Evolutionary conservation across 2,888 invertebrate species (phyloP).

Genomic region (Heliconius charithonia): DNA sequence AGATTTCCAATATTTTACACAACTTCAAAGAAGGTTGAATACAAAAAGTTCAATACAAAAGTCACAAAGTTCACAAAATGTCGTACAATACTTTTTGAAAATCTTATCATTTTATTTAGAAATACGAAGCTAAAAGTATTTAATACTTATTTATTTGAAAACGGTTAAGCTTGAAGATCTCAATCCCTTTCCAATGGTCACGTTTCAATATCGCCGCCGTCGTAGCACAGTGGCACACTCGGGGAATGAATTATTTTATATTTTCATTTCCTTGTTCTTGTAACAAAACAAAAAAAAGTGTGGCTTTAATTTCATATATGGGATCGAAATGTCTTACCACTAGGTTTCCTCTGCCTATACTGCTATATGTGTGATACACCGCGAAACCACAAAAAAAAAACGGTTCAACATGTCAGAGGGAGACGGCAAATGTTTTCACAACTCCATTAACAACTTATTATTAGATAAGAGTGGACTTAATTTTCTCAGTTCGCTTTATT

Average conservation of each 20-base stretch:
- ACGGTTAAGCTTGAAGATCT: neutral
- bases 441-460: conserved; percentile 19
- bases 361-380: neutral
- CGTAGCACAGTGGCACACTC: too few relatives aligned
- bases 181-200: conserved; percentile 24
- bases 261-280: too few relatives aligned
- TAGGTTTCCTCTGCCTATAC: too few relatives aligned
- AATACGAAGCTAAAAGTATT: neutral
- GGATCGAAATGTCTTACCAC: too few relatives aligned
- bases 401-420: conserved; percentile 27
- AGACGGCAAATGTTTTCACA: conserved; percentile 37
- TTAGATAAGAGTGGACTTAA: conserved; percentile 11
- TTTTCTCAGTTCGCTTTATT: neutral
- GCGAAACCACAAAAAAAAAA: conserved; percentile 10
- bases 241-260: too few relatives aligned
- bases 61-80: too few relatives aligned
- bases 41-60: neutral
- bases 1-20: too few relatives aligned
- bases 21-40: neutral
- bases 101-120: neutral
- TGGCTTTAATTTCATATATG: too few relatives aligned
- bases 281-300: too few relatives aligned
- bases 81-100: neutral
- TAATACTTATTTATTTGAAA: neutral
- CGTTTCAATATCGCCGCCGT: too few relatives aligned